Evolutionary conservation across 1,140 invertebrate genomes (phyloP).

Genomic region (Anastrepha obliqua): DNA sequence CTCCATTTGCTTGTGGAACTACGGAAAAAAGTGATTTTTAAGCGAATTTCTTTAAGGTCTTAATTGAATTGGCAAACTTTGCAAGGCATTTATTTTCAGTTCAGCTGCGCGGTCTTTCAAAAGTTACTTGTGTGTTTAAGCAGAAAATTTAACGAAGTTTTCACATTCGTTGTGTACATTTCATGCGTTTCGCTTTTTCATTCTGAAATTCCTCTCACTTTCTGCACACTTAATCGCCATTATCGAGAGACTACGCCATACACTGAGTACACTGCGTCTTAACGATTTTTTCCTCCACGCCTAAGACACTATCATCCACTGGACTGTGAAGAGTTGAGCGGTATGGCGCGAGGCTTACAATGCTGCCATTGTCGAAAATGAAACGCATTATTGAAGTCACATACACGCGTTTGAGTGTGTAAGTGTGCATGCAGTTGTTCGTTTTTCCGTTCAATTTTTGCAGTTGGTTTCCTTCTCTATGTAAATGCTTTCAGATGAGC

Average conservation of each 20-base stretch:
- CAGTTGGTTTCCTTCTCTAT: conserved; percentile 12
- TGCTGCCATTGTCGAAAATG: conserved; percentile 25
- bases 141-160: conserved; percentile 31
- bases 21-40: background rate
- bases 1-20: background rate
- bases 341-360: background rate
- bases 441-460: background rate
- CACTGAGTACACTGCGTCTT: background rate
- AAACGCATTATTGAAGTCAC: conserved; percentile 6
- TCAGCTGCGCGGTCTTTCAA: conserved; percentile 10
- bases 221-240: background rate
- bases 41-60: background rate
- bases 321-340: background rate
- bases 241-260: background rate
- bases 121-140: conserved; percentile 32
- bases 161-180: background rate
- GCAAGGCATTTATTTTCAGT: background rate
- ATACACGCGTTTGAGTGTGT: background rate
- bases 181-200: background rate
- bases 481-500: conserved; percentile 2
- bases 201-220: background rate
- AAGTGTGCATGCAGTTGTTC: no score
- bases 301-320: background rate
- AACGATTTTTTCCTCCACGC: background rate
- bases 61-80: conserved; percentile 16